A percentile compares a stretch with the other conserved stretches of the same genome.
Evolutionary conservation across 1,140 invertebrate genomes (phyloP).

Genomic region (Neuroterus valhalla): DNA sequence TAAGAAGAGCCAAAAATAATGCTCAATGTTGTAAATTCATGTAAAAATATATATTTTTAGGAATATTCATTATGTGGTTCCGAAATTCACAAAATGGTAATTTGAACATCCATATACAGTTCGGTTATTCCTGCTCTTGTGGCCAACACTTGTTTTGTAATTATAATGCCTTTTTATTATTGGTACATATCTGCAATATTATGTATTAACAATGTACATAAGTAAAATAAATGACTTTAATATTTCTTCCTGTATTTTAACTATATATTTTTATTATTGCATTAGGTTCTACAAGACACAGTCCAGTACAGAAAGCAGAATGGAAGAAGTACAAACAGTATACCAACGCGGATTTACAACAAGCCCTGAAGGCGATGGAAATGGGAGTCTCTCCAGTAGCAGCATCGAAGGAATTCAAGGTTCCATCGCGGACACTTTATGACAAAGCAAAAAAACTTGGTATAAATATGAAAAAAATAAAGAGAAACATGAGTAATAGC

Average conservation of each 20-base stretch:
- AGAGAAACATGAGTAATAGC: constrained; percentile 68
- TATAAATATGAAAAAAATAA: constrained; percentile 86
- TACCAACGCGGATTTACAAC: constrained; percentile 87
- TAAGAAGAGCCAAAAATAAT: no score
- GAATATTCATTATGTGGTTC: no score
- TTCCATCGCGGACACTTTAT: constrained; percentile 91
- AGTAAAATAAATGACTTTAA: no score
- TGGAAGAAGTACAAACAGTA: constrained; percentile 96
- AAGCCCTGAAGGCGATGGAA: constrained; percentile 88
- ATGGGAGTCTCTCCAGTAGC: constrained; percentile 90
- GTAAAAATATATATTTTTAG: no score
- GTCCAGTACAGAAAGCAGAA: constrained; percentile 82
- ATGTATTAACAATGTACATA: no score
- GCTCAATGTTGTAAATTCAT: no score
- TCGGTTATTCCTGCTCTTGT: no score
- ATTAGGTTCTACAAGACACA: background rate
- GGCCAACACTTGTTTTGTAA: no score
- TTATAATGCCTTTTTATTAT: no score
- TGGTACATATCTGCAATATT: no score
- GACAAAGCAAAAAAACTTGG: constrained; percentile 94
- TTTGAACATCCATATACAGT: no score
- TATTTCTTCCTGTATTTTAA: background rate
- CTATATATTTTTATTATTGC: background rate
- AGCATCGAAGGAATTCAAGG: constrained; percentile 87
- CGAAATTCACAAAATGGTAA: no score